These are phyloP conservation scores for Hymenochirus boettgeri DNA, from an alignment of 2,113 vertebrate genomes.

Conservation along the genomic window DNA sequence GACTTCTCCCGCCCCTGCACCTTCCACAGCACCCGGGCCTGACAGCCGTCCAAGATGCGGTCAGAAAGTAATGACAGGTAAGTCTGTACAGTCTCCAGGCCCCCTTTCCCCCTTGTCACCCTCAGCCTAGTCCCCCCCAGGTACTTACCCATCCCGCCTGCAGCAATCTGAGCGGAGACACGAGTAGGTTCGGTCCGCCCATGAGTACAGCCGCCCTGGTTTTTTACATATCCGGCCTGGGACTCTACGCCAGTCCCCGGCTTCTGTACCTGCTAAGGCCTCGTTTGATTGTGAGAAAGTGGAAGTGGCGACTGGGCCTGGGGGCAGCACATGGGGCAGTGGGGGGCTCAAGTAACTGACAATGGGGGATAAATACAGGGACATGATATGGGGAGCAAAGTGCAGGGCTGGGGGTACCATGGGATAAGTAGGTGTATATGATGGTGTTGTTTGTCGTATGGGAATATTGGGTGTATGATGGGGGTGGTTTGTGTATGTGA, in stretches of 20 bases:
- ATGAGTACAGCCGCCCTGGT: slow-evolving; percentile 5
- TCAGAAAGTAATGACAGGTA: no score
- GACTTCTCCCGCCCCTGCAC: no score
- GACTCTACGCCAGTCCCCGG: neutral
- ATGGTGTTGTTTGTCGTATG: no score
- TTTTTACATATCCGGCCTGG: slow-evolving; percentile 28
- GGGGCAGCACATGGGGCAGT: slow-evolving; percentile 31
- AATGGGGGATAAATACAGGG: slow-evolving; percentile 33
- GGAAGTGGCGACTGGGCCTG: neutral
- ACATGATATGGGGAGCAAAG: slow-evolving; percentile 43
- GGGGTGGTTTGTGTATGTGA: no score
- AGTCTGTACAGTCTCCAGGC: no score
- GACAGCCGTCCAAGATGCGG: no score
- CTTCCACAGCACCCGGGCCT: no score
- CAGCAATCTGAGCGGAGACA: neutral
- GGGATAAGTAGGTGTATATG: no score
- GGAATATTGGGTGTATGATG: no score
- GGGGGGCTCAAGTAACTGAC: neutral
- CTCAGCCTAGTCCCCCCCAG: neutral
- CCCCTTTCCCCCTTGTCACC: neutral
- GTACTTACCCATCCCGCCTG: no score
- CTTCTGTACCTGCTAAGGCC: neutral
- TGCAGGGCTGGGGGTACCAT: slow-evolving; percentile 1
- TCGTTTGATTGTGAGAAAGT: no score
- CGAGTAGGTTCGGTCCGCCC: neutral